These are phyloP conservation scores for Strix aluco DNA, from an alignment of 2,113 vertebrate species.

Conservation along the genomic window DNA sequence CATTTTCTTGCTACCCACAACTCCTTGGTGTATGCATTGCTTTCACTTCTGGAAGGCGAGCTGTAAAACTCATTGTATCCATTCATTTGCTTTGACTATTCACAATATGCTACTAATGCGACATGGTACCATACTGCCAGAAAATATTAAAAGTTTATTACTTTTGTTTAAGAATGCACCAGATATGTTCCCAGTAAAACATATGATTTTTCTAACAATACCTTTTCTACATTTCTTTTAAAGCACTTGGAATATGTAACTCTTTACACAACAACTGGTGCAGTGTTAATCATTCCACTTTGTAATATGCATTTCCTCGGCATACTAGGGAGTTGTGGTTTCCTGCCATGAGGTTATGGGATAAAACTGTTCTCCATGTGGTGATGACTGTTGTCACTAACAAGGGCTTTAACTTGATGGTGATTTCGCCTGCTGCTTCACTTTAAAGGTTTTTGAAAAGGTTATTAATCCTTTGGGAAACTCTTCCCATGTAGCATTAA, in stretches of 20 bases:
- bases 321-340: constrained; percentile 54
- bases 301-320: constrained; percentile 41
- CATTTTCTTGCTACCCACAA: constrained; percentile 76
- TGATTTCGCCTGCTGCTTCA: constrained; percentile 67
- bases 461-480: constrained; percentile 61
- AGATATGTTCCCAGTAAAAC: constrained; percentile 44
- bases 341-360: constrained; percentile 51
- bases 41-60: constrained; percentile 69
- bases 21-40: constrained; percentile 72
- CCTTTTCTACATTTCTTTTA: neutral
- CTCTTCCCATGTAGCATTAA: constrained; percentile 35
- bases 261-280: neutral
- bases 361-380: constrained; percentile 63
- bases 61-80: constrained; percentile 75
- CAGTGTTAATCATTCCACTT: constrained; percentile 20
- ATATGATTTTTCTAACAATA: constrained; percentile 24
- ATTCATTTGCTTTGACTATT: constrained; percentile 79
- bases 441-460: constrained; percentile 63
- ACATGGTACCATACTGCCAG: constrained; percentile 55
- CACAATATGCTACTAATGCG: constrained; percentile 70
- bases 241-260: neutral
- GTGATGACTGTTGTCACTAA: constrained; percentile 63
- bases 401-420: constrained; percentile 57
- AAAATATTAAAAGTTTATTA: constrained; percentile 76
- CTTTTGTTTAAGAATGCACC: constrained; percentile 64